Percentiles rank a stretch among this genome's conserved stretches.
Conservation (phyloP, 2,888 invertebrate genomes). For the Drosophila borealis region DNA sequence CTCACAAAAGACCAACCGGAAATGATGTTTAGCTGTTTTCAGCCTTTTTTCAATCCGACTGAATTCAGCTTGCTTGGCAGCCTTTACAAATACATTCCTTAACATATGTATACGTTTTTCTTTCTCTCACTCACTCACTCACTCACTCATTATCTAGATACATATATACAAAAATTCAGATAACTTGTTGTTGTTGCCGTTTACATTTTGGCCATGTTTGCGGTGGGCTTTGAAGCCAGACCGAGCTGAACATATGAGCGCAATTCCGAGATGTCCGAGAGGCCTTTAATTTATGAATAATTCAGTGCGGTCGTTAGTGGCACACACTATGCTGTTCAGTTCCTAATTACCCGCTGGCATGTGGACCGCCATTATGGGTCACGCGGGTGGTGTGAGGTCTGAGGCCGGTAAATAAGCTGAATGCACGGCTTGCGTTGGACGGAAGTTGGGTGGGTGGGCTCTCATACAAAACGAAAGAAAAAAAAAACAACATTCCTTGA, state of each 20-base stretch:
- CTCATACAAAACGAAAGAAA: too few relatives aligned
- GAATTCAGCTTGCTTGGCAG: conserved; percentile 3
- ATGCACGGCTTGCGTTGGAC: conserved; percentile 19
- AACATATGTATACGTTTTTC: conserved; percentile 9
- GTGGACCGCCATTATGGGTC: neutral
- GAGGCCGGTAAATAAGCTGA: conserved; percentile 39
- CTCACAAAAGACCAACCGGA: neutral
- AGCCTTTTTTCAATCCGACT: neutral
- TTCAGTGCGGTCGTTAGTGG: conserved; percentile 65
- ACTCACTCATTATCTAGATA: conserved; percentile 4
- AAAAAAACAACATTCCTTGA: conserved; percentile 36
- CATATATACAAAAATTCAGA: conserved; percentile 5
- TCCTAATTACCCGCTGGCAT: conserved; percentile 65
- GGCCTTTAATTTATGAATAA: conserved; percentile 68
- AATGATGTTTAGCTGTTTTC: neutral
- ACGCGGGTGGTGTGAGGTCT: conserved; percentile 1
- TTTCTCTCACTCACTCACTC: neutral
- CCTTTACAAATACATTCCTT: conserved; percentile 5
- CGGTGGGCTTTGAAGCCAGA: conserved; percentile 51
- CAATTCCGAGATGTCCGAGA: conserved; percentile 25
- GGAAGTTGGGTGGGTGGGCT: conserved; percentile 1
- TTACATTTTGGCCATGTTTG: conserved; percentile 68
- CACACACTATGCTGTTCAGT: conserved; percentile 46
- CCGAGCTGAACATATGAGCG: conserved; percentile 18
- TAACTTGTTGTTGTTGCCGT: conserved; percentile 35